phyloP scores from a whole-genome alignment of 2,888 invertebrate genomes.

The Eupeodes latifasciatus region DNA sequence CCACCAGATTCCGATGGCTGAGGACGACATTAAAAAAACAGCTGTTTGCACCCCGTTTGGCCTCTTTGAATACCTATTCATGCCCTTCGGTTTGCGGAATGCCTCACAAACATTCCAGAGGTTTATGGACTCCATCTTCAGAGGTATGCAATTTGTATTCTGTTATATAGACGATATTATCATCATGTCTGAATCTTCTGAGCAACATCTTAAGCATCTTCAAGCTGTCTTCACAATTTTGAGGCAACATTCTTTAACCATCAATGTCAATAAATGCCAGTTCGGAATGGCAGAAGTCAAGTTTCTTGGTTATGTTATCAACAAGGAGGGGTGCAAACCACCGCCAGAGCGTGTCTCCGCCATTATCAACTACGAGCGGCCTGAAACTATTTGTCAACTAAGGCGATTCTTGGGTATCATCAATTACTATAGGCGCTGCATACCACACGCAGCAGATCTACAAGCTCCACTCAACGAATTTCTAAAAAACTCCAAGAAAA shows the following conservation, averaged over 20 bases:
- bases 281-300: conserved; percentile 21
- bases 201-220: conserved; percentile 76
- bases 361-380: conserved; percentile 51
- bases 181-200: conserved; percentile 73
- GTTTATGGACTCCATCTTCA: conserved; percentile 10
- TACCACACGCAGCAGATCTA: no score
- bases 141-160: conserved; percentile 77
- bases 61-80: conserved; percentile 79
- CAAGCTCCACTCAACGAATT: no score
- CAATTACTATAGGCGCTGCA: conserved; percentile 53
- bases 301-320: conserved; percentile 40
- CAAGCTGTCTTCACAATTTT: conserved; percentile 73
- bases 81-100: conserved; percentile 79
- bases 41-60: conserved; percentile 82
- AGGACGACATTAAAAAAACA: conserved; percentile 80
- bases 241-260: conserved; percentile 69
- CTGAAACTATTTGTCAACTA: conserved; percentile 52
- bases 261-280: conserved; percentile 67
- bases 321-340: conserved; percentile 48
- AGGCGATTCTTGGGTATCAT: conserved; percentile 66
- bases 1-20: conserved; percentile 80
- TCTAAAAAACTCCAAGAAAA: conserved; percentile 49
- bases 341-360: conserved; percentile 60
- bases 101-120: conserved; percentile 81
- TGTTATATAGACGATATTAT: conserved; percentile 79